Percentiles rank a stretch among this genome's conserved stretches.
Conservation (phyloP, 2,113 vertebrate genomes). For the Gopherus flavomarginatus region DNA sequence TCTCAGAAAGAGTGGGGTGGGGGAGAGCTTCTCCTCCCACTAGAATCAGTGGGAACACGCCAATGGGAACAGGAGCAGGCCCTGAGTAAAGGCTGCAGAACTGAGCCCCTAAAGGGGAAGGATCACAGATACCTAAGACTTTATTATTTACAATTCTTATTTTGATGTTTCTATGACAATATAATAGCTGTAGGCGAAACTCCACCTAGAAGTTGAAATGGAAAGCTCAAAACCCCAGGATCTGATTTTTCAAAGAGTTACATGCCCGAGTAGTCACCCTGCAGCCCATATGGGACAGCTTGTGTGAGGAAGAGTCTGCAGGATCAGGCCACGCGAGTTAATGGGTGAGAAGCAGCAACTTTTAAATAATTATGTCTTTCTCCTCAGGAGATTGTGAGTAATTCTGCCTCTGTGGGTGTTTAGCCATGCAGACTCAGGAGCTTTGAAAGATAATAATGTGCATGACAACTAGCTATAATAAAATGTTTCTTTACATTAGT, state of each 20-base stretch:
- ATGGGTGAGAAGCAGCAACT: neutral
- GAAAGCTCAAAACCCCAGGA: accelerated
- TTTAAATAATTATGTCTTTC: neutral
- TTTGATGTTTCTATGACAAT: neutral
- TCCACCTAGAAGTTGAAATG: accelerated
- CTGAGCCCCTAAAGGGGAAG: neutral
- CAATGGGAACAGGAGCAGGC: neutral
- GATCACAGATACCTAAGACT: neutral
- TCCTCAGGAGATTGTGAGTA: neutral
- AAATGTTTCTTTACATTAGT: accelerated
- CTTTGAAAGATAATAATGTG: neutral
- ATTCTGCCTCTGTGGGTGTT: neutral
- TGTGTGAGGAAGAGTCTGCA: neutral
- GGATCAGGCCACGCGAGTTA: too few species aligned
- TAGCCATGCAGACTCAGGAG: neutral
- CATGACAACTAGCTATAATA: neutral
- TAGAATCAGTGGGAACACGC: neutral
- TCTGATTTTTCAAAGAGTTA: neutral
- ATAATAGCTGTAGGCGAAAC: neutral
- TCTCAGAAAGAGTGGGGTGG: neutral
- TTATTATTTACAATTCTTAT: neutral
- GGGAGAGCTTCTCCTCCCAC: neutral
- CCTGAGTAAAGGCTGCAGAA: neutral
- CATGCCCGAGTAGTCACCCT: accelerated
- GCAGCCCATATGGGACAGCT: neutral